A percentile compares a stretch with the other conserved stretches of the same genome.
phyloP scores from a whole-genome alignment of 35 echinoderm and acorn worm species.

The Amphiura filiformis region DNA sequence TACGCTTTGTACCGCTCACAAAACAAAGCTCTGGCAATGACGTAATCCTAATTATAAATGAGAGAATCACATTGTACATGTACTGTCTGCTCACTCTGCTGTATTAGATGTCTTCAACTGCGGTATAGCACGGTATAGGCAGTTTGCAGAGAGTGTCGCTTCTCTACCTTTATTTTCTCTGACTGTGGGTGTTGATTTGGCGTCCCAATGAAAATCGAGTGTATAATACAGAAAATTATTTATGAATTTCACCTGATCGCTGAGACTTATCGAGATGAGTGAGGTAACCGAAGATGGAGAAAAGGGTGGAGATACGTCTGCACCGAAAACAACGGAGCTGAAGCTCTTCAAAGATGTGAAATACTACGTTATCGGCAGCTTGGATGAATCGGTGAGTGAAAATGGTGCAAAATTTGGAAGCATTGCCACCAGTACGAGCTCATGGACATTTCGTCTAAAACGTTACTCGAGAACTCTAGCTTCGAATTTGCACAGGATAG shows the following conservation, averaged over 20 bases:
- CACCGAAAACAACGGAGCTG: not conserved
- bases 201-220: not conserved
- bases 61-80: too few relatives aligned
- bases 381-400: slow-evolving; percentile 38
- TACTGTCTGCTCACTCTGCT: too few relatives aligned
- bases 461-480: too few relatives aligned
- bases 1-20: too few relatives aligned
- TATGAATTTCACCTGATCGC: not conserved
- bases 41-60: too few relatives aligned
- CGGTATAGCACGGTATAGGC: too few relatives aligned
- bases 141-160: too few relatives aligned
- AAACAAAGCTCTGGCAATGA: too few relatives aligned
- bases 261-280: not conserved
- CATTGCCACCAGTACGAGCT: not conserved
- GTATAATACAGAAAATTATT: not conserved
- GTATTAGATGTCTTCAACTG: too few relatives aligned
- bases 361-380: slow-evolving; percentile 49
- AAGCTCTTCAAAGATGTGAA: slow-evolving; percentile 45
- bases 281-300: not conserved
- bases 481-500: too few relatives aligned
- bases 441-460: not conserved
- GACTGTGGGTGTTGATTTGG: not conserved
- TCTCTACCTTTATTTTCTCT: too few relatives aligned
- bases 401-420: not conserved
- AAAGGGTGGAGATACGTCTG: not conserved